These are phyloP conservation scores for Drosophila neocordata DNA, from an alignment of 1,140 invertebrate genomes.

Conservation along the genomic window DNA sequence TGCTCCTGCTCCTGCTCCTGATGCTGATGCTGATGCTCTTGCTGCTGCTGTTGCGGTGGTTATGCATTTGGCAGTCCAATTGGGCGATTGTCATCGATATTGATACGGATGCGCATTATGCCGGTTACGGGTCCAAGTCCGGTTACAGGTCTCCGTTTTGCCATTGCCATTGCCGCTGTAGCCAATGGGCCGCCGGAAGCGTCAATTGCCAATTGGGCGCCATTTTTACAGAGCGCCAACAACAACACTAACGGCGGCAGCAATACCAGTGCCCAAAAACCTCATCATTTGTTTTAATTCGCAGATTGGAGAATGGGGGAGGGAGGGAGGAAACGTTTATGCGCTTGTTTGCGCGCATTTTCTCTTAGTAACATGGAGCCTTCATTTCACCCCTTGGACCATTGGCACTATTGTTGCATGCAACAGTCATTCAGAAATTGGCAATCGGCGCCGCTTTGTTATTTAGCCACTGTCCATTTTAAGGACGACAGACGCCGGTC, in stretches of 20 bases:
- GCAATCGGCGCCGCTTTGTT: slow-evolving; percentile 63
- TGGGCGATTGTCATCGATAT: slow-evolving; percentile 75
- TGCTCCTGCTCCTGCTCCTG: background rate
- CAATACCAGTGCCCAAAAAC: slow-evolving; percentile 48
- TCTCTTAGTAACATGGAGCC: slow-evolving; percentile 23
- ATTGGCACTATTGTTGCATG: slow-evolving; percentile 44
- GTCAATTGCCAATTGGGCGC: slow-evolving; percentile 78
- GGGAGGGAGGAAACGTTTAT: slow-evolving; percentile 51
- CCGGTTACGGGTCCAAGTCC: slow-evolving; percentile 34
- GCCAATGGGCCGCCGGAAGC: slow-evolving; percentile 77
- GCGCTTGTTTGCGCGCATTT: slow-evolving; percentile 75
- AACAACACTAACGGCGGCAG: slow-evolving; percentile 29
- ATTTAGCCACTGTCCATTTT: slow-evolving; percentile 63
- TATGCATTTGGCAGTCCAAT: slow-evolving; percentile 70
- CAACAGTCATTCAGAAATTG: slow-evolving; percentile 50
- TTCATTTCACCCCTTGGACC: background rate
- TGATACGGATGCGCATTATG: slow-evolving; percentile 75
- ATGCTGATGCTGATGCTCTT: slow-evolving; percentile 20
- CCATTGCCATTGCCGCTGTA: slow-evolving; percentile 44
- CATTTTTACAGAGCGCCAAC: slow-evolving; percentile 52
- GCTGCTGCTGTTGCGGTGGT: slow-evolving; percentile 29
- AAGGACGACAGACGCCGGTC: slow-evolving; percentile 29
- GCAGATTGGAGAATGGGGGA: background rate
- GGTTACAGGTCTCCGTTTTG: slow-evolving; percentile 11
- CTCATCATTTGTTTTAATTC: slow-evolving; percentile 79